These are phyloP conservation scores for Smithornis capensis DNA, from an alignment of 2,113 vertebrate genomes.

Conservation along the genomic window DNA sequence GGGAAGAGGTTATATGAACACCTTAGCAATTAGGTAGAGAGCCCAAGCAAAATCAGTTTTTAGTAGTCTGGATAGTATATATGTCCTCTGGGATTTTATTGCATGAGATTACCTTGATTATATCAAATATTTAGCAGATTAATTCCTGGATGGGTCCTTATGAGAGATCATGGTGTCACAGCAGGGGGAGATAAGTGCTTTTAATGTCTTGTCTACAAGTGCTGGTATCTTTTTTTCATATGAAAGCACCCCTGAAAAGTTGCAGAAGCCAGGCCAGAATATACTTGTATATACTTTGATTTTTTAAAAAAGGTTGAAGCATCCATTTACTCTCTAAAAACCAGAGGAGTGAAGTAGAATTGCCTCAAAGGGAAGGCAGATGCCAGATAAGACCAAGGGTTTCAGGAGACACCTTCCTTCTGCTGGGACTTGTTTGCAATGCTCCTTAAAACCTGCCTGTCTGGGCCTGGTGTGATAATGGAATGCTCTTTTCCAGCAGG, in stretches of 20 bases:
- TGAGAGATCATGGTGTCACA: not conserved
- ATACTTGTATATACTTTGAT: not conserved
- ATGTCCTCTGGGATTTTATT: not conserved
- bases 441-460: not conserved
- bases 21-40: not conserved
- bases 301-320: not conserved
- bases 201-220: not conserved
- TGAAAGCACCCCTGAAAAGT: not conserved
- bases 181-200: not conserved
- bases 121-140: not conserved
- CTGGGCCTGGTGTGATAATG: not conserved
- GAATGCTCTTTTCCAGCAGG: not conserved
- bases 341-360: not conserved
- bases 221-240: not conserved
- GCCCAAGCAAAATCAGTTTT: not conserved
- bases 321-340: not conserved
- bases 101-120: not conserved
- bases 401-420: not conserved
- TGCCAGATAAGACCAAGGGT: fast-evolving
- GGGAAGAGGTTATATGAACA: not conserved
- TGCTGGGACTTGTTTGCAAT: not conserved
- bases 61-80: not conserved
- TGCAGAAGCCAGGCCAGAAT: not conserved
- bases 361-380: not conserved
- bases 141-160: not conserved